These are phyloP conservation scores for Drosophila mayaguana DNA, from an alignment of 2,888 invertebrate species.

Conservation along the genomic window DNA sequence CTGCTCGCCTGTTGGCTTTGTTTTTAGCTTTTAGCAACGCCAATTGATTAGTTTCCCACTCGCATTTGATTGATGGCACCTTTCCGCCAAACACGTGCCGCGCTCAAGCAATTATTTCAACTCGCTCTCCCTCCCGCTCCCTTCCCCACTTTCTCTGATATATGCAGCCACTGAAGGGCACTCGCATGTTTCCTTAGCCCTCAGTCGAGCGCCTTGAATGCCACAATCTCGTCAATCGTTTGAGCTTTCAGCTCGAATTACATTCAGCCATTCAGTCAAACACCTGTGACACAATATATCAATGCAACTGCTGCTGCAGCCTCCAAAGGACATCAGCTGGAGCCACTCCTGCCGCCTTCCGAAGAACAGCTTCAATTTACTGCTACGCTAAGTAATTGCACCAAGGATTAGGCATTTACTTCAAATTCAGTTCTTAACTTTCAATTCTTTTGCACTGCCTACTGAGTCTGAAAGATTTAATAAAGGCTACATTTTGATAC, in stretches of 20 bases:
- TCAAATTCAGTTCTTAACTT: too few species aligned
- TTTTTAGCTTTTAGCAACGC: constrained; percentile 33
- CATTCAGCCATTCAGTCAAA: constrained; percentile 2
- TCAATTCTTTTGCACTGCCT: too few species aligned
- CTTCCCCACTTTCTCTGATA: rapidly evolving
- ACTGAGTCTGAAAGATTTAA: too few species aligned
- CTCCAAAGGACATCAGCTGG: too few species aligned
- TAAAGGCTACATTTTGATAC: too few species aligned
- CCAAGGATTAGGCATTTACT: too few species aligned
- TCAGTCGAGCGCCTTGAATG: not conserved
- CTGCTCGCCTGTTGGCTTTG: constrained; percentile 11
- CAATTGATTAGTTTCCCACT: constrained; percentile 55
- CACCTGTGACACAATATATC: constrained; percentile 3
- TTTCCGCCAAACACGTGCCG: constrained; percentile 35
- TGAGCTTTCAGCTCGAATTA: not conserved
- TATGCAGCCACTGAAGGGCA: not conserved
- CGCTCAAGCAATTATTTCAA: constrained; percentile 13
- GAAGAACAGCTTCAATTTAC: too few species aligned
- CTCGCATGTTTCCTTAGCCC: not conserved
- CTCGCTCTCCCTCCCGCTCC: not conserved
- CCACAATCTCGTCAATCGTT: constrained; percentile 4
- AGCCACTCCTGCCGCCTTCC: too few species aligned
- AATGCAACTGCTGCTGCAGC: not conserved
- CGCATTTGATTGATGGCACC: constrained; percentile 55
- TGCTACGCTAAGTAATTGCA: too few species aligned